These are phyloP conservation scores for Corvus moneduloides DNA, from an alignment of 2,113 vertebrate genomes.

Conservation along the genomic window DNA sequence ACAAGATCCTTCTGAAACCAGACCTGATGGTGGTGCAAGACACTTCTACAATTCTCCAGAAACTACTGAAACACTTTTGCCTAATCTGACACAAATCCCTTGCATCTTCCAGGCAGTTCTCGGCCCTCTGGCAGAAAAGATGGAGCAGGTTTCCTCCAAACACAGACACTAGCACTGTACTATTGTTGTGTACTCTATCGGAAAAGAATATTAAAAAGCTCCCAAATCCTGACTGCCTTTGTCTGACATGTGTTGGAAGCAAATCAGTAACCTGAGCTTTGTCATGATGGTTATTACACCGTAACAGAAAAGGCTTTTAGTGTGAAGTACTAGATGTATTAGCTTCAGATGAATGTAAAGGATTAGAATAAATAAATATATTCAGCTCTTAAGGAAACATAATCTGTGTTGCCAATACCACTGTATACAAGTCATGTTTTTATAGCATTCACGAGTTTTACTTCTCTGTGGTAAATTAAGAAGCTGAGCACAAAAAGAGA, in stretches of 20 bases:
- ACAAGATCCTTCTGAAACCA: not conserved
- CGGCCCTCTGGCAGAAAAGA: not conserved
- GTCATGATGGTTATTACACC: not conserved
- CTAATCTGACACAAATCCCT: not conserved
- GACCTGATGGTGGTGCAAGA: accelerated
- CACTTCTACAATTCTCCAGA: not conserved
- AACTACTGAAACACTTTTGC: not conserved
- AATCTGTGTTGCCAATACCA: not conserved
- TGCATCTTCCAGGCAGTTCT: not conserved
- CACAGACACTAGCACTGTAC: not conserved
- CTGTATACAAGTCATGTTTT: not conserved
- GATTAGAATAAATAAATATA: not conserved
- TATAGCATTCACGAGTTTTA: not conserved
- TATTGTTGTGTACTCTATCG: not conserved
- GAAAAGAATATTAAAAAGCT: not conserved
- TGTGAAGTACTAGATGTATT: not conserved
- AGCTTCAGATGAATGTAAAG: not conserved
- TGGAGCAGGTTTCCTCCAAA: not conserved
- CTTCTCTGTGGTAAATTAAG: not conserved
- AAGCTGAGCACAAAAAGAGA: not conserved
- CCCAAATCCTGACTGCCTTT: not conserved
- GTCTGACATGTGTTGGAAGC: not conserved
- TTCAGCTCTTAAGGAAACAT: not conserved
- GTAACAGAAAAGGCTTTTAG: not conserved
- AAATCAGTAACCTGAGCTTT: not conserved